Base-by-base conservation (phyloP, 2,888 invertebrate genomes). In the Nasonia oneida region DNA sequence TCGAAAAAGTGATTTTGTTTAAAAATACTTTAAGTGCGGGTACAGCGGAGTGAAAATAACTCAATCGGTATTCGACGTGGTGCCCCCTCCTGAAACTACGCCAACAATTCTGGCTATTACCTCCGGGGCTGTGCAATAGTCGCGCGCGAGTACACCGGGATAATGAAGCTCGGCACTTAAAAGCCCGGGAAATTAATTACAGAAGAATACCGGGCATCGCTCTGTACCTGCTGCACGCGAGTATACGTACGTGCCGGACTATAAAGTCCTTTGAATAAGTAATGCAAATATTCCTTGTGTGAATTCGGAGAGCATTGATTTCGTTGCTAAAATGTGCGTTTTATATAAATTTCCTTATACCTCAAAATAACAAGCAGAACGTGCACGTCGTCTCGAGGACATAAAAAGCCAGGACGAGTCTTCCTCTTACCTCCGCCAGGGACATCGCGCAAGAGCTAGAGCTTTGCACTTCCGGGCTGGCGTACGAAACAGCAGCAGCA, bases 151-250 rank as follows among this genome's bases (percentile, higher is more conserved):
- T 61, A 61, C 8, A 23, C 57, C 15, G 47, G 47, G 29, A 53
- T 70, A 77, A 77, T 57, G 57, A 83, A 77, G 42, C 42, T 53
- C 82, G 67, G 71, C 71, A 83, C 83, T 83, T 73, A 73, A 57
- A 78, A 73, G 23, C 33, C 5, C 12, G 71, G 47, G 53, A 77
- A 83, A 83, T 83, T 77, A 83, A 83, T 83, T 77, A 77, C 71
- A 33, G 57, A 61, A 53, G 73, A 74, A 15, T 37, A 37, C 37
- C 23, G 18, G 80, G n/a, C n/a, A 37, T 78, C 29, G 33, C 15
- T 39, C 37, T 18, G 53, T 64, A 64, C 23, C 23, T 29, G 61
- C 23, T 23, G 18, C 39, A 37, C 71, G 71, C 29, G 39, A 39
- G 71, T 29, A 1, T 71, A 71, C 37, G 39, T 53, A 53, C 53